Evolutionary conservation across 2,888 invertebrate species (phyloP), one percentile per base, ranked within the genome.

Genomic region (Acleris emargana): DNA sequence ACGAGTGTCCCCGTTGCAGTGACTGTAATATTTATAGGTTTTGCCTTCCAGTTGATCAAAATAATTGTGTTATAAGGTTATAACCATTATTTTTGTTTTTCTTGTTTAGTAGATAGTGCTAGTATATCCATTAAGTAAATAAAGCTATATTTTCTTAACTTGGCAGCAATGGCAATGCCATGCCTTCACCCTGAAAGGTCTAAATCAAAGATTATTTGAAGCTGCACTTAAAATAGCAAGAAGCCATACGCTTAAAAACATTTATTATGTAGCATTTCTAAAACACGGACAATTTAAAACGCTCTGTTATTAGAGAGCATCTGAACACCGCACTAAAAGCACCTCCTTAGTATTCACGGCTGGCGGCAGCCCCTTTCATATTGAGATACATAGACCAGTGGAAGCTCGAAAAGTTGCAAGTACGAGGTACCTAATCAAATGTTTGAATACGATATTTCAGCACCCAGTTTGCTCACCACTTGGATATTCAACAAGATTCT

Each of bases 271-370:
- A 43, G 43, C 43, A 43, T 43, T 43, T 43, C n/a, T 43, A 45
- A 45, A 45, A 17, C 7, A 45, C 45, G 45, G 1, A 45, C 17
- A 17, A 17, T 45, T 45, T 45, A 45, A 45, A n/a, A 45, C 16
- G 17, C n/a, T 47, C 17, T 20, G 25, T n/a, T 13, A 47, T 16
- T 17, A 45, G 5, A 51, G 16, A 51, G 18, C 11, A 43, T 55
- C 57, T 62, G 55, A 62, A 57, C 43, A 51, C 32, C n/a, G 17
- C 38, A 11, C 53, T 42, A 76, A 75, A 76, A 79, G 76, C 76
- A 68, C 20, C 79, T 77, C 79, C 80, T 86, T 84, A 82, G 81
- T 82, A 86, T 86, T 84, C 86, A 81, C 80, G 81, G 76, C 78
- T 74, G 75, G 84, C 80, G 72, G 76, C 71, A 74, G 76, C 75